Evolutionary conservation across 2,113 vertebrate genomes (phyloP), one percentile per base, ranked within the genome.

Genomic region (Ceyx melanurus): DNA sequence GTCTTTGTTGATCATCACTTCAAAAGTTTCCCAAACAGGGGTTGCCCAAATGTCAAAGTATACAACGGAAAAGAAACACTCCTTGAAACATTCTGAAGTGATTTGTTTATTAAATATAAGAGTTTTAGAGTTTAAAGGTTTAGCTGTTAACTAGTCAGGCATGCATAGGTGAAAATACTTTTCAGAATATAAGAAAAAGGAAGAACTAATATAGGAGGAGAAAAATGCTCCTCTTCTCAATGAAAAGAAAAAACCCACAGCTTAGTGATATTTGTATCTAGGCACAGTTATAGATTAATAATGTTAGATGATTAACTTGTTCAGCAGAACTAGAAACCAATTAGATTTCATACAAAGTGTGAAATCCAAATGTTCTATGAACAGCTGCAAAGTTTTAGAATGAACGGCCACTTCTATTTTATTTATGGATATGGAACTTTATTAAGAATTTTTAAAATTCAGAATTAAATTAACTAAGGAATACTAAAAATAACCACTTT

Each of bases 1-100:
- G 6, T n/a, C 57, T 79, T 19, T 71, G 53, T 91, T 22, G 25
- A 71, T 37, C 72, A 45, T 28, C 23, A 79, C 57, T 80, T 60
- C 53, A 88, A 91, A 85, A 68, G 31, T 33, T 58, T 92, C 77
- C 60, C 37, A 92, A 35, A 42, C 16, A 9, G 40, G 58, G 11
- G n/a, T 37, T 82, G 71, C 57, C 71, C 64, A 84, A 89, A 68
- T 58, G 37, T 58, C 66, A 86, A 95, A 93, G 35, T 4, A 74
- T 25, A 45, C 0, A 0, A 71, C 42, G 61, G 60, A 76, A 85
- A 66, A 67, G 88, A 62, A 1, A 25, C 37, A 78, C 18, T 67
- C 33, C n/a, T 62, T 61, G 75, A 74, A 97, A 96, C 96, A 71
- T 86, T 78, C 51, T 76, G 16, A 82, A 78, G 33, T 14, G 43